phyloP scores from a whole-genome alignment of 2,888 invertebrate genomes.

The Diaperis boleti region DNA sequence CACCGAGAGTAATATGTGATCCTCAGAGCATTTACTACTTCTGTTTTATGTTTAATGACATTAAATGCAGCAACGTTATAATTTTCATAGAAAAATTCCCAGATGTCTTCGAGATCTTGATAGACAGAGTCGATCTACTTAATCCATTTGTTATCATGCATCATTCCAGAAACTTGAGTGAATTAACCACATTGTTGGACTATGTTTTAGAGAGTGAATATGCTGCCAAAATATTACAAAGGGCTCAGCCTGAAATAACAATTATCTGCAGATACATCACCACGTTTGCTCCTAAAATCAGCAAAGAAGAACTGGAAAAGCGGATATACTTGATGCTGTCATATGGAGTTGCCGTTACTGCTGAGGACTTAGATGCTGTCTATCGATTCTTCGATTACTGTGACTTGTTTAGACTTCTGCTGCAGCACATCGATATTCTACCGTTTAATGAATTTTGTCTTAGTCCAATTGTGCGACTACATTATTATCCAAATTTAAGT shows the following conservation, averaged over 20 bases:
- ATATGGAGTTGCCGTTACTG: not conserved
- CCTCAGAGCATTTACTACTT: not conserved
- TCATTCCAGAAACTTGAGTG: not conserved
- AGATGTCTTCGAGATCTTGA: not conserved
- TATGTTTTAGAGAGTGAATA: not conserved
- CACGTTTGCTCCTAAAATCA: not conserved
- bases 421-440: not conserved
- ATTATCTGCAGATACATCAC: not conserved
- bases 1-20: not conserved
- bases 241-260: not conserved
- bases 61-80: not conserved
- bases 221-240: not conserved
- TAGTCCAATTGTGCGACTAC: not conserved
- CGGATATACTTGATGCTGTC: not conserved
- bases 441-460: not conserved
- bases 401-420: not conserved
- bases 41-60: not conserved
- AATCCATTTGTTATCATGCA: not conserved
- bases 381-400: not conserved
- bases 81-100: not conserved
- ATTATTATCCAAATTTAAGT: not conserved
- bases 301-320: not conserved
- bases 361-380: not conserved
- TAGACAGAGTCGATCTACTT: not conserved
- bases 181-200: not conserved